Percentiles rank a stretch among this genome's conserved stretches.
These are phyloP conservation scores for Tridacna gigas DNA, from an alignment of 2,888 invertebrate genomes.

Conservation along the genomic window DNA sequence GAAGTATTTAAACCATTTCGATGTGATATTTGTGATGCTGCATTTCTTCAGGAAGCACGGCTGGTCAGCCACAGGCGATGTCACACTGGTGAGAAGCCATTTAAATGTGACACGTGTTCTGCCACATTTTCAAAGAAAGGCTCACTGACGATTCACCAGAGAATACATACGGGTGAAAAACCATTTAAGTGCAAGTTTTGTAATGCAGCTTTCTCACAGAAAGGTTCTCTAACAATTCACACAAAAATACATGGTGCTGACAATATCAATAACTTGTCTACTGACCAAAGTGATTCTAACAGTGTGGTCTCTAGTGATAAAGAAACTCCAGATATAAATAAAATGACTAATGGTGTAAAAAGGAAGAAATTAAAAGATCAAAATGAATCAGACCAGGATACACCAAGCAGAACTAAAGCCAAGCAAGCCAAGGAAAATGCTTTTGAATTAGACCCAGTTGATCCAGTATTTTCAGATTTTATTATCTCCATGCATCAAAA, in stretches of 20 bases:
- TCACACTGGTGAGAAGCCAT: background rate
- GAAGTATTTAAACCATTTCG: background rate
- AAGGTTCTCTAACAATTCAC: background rate
- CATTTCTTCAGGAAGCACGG: background rate
- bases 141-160: background rate
- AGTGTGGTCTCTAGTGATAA: background rate
- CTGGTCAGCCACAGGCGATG: background rate
- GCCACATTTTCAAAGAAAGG: conserved; percentile 1
- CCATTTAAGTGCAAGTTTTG: background rate
- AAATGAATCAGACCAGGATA: background rate
- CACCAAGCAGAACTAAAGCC: background rate
- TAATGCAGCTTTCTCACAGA: conserved; percentile 12
- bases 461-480: conserved; percentile 11
- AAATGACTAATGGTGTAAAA: conserved; percentile 2
- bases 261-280: background rate
- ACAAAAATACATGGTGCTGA: background rate
- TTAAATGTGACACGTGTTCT: background rate
- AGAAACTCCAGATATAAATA: background rate
- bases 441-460: conserved; percentile 5
- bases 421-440: background rate
- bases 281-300: background rate
- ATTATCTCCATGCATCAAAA: conserved; percentile 4
- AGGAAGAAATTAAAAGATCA: background rate
- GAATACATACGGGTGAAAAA: conserved; percentile 2
- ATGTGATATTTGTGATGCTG: background rate